Percentiles rank a stretch among this genome's conserved stretches.
Conservation (phyloP, 1,140 invertebrate genomes). For the Orussus abietinus region DNA sequence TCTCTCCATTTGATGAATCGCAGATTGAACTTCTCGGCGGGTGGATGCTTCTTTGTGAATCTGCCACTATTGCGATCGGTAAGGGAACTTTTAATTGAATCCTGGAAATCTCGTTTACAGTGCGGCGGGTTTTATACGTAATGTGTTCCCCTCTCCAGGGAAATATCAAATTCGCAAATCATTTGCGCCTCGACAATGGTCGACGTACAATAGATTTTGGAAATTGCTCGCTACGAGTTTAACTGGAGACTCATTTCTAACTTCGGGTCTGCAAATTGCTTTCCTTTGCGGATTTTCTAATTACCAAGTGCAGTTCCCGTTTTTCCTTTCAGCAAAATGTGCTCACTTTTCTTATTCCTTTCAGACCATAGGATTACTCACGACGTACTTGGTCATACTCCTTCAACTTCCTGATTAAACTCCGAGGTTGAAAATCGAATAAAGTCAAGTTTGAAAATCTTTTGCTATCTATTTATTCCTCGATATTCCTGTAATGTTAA, state of each 20-base stretch:
- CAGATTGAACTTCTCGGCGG: conserved; percentile 40
- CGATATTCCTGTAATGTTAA: too few relatives aligned
- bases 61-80: conserved; percentile 42
- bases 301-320: too few relatives aligned
- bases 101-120: not conserved
- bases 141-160: conserved; percentile 3
- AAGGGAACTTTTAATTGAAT: conserved; percentile 18
- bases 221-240: conserved; percentile 1
- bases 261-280: conserved; percentile 6
- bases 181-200: not conserved
- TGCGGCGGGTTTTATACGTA: not conserved
- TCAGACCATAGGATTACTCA: conserved; percentile 33
- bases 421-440: too few relatives aligned
- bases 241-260: conserved; percentile 7
- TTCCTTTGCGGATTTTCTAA: too few relatives aligned
- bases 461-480: too few relatives aligned
- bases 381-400: conserved; percentile 45
- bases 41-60: conserved; percentile 43
- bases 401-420: conserved; percentile 36
- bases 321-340: conserved; percentile 7
- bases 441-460: too few relatives aligned
- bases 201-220: conserved; percentile 11
- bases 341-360: conserved; percentile 1
- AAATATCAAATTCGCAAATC: conserved; percentile 8
- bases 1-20: conserved; percentile 40